Percentiles rank a stretch among this genome's conserved stretches.
These are phyloP conservation scores for Drosophila pseudoobscura DNA, from an alignment of 1,140 invertebrate species.

Conservation along the genomic window DNA sequence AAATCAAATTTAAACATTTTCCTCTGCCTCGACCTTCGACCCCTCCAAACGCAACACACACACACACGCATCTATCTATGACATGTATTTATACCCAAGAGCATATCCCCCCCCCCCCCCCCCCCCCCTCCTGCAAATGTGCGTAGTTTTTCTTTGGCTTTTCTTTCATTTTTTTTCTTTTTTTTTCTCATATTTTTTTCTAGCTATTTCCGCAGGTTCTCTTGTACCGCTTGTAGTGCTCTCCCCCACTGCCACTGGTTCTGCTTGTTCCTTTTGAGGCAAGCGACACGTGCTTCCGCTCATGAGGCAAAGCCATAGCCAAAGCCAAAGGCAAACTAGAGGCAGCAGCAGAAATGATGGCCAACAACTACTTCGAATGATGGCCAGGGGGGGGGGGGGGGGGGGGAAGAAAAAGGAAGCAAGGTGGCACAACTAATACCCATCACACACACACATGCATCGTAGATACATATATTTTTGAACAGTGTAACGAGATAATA, in stretches of 20 bases:
- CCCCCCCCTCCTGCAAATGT: slow-evolving; percentile 31
- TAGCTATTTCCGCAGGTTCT: background rate
- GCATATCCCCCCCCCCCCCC: background rate
- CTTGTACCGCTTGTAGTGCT: no score
- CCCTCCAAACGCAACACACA: slow-evolving; percentile 3
- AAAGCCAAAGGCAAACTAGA: slow-evolving; percentile 52
- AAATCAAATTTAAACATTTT: slow-evolving; percentile 79
- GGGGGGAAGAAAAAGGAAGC: background rate
- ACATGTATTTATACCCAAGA: slow-evolving; percentile 52
- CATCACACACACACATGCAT: slow-evolving; percentile 21
- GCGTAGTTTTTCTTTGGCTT: slow-evolving; percentile 45
- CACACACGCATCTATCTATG: slow-evolving; percentile 1
- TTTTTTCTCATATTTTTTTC: slow-evolving; percentile 11
- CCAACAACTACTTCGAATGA: slow-evolving; percentile 15
- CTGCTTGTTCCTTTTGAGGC: slow-evolving; percentile 33
- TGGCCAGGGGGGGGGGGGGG: background rate
- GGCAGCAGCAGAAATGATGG: slow-evolving; percentile 45
- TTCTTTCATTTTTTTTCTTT: slow-evolving; percentile 3
- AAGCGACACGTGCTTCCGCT: slow-evolving; percentile 71
- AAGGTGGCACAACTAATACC: slow-evolving; percentile 4
- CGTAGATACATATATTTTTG: slow-evolving; percentile 19
- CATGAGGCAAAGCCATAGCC: slow-evolving; percentile 48
- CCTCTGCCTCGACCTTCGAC: no score
- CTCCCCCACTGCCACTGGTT: background rate
- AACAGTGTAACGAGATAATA: slow-evolving; percentile 79